Conservation (phyloP, 1,140 invertebrate species). For the Psix sp. region DNA sequence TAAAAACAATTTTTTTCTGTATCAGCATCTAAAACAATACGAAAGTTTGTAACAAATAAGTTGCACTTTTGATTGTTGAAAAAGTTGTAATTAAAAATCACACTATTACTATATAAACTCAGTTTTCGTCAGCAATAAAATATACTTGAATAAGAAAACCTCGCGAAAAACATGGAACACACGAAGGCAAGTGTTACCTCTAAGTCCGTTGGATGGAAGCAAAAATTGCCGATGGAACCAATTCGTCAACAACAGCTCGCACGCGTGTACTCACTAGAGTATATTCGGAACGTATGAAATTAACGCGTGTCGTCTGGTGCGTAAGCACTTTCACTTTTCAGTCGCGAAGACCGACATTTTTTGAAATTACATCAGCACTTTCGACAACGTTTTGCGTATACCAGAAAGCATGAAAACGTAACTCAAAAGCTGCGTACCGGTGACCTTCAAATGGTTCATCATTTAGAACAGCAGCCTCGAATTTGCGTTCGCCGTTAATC, state of each 20-base stretch:
- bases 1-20: no score
- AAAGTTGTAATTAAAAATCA: no score
- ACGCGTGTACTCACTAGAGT: slow-evolving; percentile 9
- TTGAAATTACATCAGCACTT: slow-evolving; percentile 30
- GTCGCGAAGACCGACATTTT: slow-evolving; percentile 39
- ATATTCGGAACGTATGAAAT: slow-evolving; percentile 36
- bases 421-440: not conserved
- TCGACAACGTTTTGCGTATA: slow-evolving; percentile 11
- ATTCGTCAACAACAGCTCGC: slow-evolving; percentile 1
- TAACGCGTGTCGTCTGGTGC: slow-evolving; percentile 28
- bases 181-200: no score
- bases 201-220: not conserved
- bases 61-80: no score
- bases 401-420: not conserved
- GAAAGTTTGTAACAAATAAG: no score
- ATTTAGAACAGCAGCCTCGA: not conserved
- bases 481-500: slow-evolving; percentile 4
- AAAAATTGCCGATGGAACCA: not conserved
- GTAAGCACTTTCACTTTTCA: slow-evolving; percentile 54
- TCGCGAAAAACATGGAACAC: no score
- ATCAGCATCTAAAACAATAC: no score
- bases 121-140: no score
- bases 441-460: slow-evolving; percentile 14
- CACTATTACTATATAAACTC: no score
- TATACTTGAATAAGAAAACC: no score